Evolutionary conservation across 2,888 invertebrate genomes (phyloP), one percentile per base, ranked within the genome.

Genomic region (Orchesellides sinensis): DNA sequence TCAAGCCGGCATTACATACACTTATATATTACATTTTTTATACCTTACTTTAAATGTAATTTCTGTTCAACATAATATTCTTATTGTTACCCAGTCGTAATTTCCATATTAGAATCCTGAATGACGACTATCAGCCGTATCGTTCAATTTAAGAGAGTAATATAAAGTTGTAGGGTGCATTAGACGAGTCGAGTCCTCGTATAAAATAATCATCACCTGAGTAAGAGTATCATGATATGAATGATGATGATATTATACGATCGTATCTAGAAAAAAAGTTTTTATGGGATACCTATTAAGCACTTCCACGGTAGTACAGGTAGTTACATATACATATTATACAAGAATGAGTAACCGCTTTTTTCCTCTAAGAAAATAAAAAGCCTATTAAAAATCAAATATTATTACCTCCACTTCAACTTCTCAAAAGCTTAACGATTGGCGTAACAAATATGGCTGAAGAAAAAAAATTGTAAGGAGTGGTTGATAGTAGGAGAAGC

Each of bases 321-420:
- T n/a, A n/a, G n/a, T n/a, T n/a, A n/a, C n/a, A n/a, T n/a, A n/a
- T n/a, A n/a, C n/a, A n/a, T n/a, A n/a, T n/a, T n/a, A n/a, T n/a
- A n/a, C n/a, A n/a, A n/a, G 32, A 75, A 8, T 65, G 52, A 29
- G 72, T 29, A 79, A 79, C 72, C 72, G 52, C 79, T 79, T 79
- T 70, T 79, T 79, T 79, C n/a, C 79, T 72, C 79, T 72, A 61
- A 65, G 54, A 56, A 63, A 66, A 72, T 70, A 61, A 72, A 79
- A 79, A 79, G 79, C 72, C 79, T 79, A 79, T 79, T 79, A 79
- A 79, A 79, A 79, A 79, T 72, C 79, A 79, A 79, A 79, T 79
- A 79, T 79, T 79, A 79, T 79, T 79, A 52, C 79, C 72, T 63
- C 70, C 79, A 70, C 79, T 72, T 79, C 72, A 79, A 72, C 63